A percentile compares a stretch with the other conserved stretches of the same genome.
phyloP scores from a whole-genome alignment of 2,113 vertebrate species.

The Steatornis caripensis region DNA sequence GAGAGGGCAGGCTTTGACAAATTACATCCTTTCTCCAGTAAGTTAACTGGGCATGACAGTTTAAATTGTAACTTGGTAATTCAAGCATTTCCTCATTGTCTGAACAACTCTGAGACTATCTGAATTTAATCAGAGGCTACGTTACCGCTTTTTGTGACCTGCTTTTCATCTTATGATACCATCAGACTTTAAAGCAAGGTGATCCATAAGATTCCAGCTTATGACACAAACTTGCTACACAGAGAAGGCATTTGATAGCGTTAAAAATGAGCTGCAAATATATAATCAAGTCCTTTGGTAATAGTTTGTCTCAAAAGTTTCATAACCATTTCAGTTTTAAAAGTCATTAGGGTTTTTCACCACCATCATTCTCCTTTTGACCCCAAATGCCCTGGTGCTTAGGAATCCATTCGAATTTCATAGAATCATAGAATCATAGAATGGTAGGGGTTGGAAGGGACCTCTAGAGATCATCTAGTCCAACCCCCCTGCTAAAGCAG shows the following conservation, averaged over 20 bases:
- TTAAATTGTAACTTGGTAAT: background rate
- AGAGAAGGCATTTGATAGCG: background rate
- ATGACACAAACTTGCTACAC: background rate
- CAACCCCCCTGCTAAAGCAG: no score
- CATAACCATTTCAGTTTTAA: background rate
- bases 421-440: no score
- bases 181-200: background rate
- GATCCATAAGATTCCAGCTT: background rate
- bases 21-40: background rate
- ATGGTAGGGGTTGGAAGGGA: no score
- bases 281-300: background rate
- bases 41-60: background rate
- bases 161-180: background rate
- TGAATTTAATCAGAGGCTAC: background rate
- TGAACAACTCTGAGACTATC: background rate
- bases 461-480: no score
- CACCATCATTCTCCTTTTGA: background rate
- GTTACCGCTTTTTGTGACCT: background rate
- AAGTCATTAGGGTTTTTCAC: background rate
- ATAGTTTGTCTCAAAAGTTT: background rate
- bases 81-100: background rate
- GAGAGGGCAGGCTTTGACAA: background rate
- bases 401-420: background rate
- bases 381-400: background rate
- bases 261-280: background rate